Percentiles rank a stretch among this genome's conserved stretches.
These are phyloP conservation scores for honey bee (Apis mellifera) DNA, from an alignment of 1,140 invertebrate genomes.

Conservation along the genomic window DNA sequence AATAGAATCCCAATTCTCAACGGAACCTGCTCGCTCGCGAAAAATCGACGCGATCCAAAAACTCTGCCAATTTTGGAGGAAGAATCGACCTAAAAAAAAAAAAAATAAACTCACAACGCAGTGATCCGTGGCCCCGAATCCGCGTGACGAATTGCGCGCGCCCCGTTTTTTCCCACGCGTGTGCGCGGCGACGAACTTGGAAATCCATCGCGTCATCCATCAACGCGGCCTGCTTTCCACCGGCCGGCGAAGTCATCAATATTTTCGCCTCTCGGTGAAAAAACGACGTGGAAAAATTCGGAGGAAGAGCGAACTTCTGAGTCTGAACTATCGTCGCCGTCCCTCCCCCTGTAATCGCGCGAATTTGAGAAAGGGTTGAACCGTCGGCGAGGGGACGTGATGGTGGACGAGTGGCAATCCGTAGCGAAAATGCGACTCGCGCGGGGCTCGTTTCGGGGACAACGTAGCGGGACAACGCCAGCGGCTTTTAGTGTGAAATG, in stretches of 20 bases:
- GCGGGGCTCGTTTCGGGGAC: slow-evolving; percentile 64
- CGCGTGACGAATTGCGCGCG: no score
- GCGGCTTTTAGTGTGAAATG: slow-evolving; percentile 68
- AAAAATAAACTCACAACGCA: no score
- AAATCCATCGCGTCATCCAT: slow-evolving; percentile 22
- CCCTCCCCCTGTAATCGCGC: slow-evolving; percentile 57
- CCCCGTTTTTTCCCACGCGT: not conserved
- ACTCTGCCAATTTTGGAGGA: no score
- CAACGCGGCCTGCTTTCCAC: not conserved
- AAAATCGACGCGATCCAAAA: no score
- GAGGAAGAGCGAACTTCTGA: no score
- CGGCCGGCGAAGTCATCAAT: slow-evolving; percentile 4
- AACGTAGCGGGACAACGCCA: slow-evolving; percentile 36
- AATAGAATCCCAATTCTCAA: no score
- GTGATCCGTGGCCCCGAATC: no score
- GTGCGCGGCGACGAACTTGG: not conserved
- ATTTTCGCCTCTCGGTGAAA: slow-evolving; percentile 9
- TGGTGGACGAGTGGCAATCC: slow-evolving; percentile 59
- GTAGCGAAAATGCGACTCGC: slow-evolving; percentile 66
- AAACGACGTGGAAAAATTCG: not conserved
- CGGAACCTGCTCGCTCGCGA: no score
- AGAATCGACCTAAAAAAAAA: no score
- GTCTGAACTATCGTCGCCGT: slow-evolving; percentile 20
- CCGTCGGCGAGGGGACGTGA: not conserved
- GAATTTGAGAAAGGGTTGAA: slow-evolving; percentile 61